These are phyloP conservation scores for Agrenia bidenticulata DNA, from an alignment of 2,888 invertebrate genomes.

Conservation along the genomic window DNA sequence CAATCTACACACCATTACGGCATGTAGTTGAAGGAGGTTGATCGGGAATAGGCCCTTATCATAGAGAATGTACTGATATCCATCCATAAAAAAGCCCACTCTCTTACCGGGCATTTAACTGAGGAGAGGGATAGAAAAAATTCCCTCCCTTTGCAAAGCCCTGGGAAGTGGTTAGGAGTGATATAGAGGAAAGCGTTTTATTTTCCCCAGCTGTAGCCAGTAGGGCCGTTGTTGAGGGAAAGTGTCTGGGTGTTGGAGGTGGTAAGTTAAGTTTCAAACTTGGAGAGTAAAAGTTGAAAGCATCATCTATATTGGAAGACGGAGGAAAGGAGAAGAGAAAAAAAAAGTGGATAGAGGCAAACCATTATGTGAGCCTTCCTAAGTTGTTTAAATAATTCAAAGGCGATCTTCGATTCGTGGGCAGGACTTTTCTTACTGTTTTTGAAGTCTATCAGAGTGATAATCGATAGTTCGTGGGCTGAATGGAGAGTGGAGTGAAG, in stretches of 20 bases:
- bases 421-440: conserved; percentile 50
- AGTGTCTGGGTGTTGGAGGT: background rate
- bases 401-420: conserved; percentile 52
- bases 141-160: no score
- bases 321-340: conserved; percentile 20
- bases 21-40: no score
- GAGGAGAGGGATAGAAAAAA: no score
- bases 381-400: conserved; percentile 53
- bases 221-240: background rate
- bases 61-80: no score
- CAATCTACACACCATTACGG: no score
- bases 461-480: conserved; percentile 53
- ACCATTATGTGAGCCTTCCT: conserved; percentile 49
- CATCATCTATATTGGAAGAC: conserved; percentile 21
- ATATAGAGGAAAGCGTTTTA: background rate
- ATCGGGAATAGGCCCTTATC: no score
- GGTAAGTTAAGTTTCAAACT: conserved; percentile 15
- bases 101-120: no score
- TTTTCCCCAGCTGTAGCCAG: no score
- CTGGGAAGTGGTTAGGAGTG: background rate
- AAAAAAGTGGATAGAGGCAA: conserved; percentile 23
- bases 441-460: conserved; percentile 53
- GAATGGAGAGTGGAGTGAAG: conserved; percentile 51
- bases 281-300: conserved; percentile 23
- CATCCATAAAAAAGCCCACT: no score